Percentiles rank a stretch among this genome's conserved stretches.
phyloP scores from a whole-genome alignment of 92 coral and sea anemone species.

The Virgularia gustaviana region DNA sequence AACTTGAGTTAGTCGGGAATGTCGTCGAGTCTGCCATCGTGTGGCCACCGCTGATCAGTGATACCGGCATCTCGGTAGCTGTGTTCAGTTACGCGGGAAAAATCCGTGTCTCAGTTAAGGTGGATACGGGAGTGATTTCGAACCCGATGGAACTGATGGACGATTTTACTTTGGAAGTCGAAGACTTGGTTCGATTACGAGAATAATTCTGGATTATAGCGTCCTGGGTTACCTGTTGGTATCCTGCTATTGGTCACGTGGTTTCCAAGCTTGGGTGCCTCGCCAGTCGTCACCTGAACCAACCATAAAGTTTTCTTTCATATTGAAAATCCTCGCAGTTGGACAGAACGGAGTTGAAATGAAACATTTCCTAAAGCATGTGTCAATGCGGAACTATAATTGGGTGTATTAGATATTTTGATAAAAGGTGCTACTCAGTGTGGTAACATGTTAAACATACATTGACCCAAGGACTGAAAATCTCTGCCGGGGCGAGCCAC shows the following conservation, averaged over 20 bases:
- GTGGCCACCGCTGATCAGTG: slow-evolving; percentile 96
- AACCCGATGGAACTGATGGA: slow-evolving; percentile 74
- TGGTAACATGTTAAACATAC: no score
- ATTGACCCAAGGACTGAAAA: no score
- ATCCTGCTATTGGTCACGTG: not conserved
- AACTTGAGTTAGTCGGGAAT: slow-evolving; percentile 68
- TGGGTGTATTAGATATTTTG: no score
- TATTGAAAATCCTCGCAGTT: no score
- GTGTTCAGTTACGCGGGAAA: slow-evolving; percentile 93
- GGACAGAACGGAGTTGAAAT: no score
- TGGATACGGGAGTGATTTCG: slow-evolving; percentile 74
- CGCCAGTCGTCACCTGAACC: no score
- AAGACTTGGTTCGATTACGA: slow-evolving; percentile 43
- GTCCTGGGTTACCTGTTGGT: not conserved
- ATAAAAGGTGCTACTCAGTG: no score
- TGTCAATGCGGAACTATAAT: no score
- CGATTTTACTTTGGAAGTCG: slow-evolving; percentile 66
- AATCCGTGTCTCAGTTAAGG: slow-evolving; percentile 78
- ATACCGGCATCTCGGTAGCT: slow-evolving; percentile 84
- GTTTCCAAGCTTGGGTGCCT: no score
- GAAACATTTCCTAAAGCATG: no score
- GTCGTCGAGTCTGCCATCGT: slow-evolving; percentile 81
- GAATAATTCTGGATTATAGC: not conserved
- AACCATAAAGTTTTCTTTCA: no score
- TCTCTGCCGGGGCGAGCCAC: no score